Percentiles rank a stretch among this genome's conserved stretches.
Conservation (phyloP, 64 coral and sea anemone species). For the Montipora capricornis region DNA sequence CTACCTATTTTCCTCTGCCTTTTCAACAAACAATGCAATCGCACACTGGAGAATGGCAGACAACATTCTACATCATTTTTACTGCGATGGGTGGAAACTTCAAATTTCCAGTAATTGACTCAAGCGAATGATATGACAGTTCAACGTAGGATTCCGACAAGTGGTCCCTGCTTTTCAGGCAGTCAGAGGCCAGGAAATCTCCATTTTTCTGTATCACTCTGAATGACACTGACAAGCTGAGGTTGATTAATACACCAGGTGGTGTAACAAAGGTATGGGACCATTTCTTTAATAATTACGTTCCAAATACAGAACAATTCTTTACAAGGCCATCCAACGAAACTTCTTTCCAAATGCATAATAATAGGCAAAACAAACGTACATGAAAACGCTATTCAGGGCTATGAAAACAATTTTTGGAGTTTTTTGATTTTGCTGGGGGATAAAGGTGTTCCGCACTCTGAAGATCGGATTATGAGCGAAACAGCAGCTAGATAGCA, state of each 20-base stretch:
- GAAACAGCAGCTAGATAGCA: too few relatives aligned
- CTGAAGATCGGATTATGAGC: too few relatives aligned
- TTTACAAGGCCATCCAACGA: too few relatives aligned
- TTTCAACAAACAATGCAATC: slow-evolving; percentile 1
- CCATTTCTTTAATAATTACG: too few relatives aligned
- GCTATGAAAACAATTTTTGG: too few relatives aligned
- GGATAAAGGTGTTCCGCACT: too few relatives aligned
- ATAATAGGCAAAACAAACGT: too few relatives aligned
- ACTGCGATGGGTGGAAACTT: slow-evolving; percentile 60
- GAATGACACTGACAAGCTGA: slow-evolving; percentile 82
- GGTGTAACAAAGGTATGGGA: slow-evolving; percentile 8
- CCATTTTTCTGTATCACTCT: slow-evolving; percentile 81
- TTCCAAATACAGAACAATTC: too few relatives aligned
- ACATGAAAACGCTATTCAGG: too few relatives aligned
- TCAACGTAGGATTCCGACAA: slow-evolving; percentile 55
- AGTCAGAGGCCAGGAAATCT: slow-evolving; percentile 54
- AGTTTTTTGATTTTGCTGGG: too few relatives aligned
- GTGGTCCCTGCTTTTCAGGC: slow-evolving; percentile 76
- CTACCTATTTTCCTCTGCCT: slow-evolving; percentile 20
- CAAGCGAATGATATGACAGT: slow-evolving; percentile 4
- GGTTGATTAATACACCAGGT: slow-evolving; percentile 86
- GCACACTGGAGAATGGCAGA: slow-evolving; percentile 38
- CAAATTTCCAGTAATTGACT: slow-evolving; percentile 35
- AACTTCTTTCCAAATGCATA: too few relatives aligned
- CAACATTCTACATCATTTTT: slow-evolving; percentile 32